Base-by-base conservation (phyloP, 2,888 invertebrate genomes). In the Arrhopalites spinosus region DNA sequence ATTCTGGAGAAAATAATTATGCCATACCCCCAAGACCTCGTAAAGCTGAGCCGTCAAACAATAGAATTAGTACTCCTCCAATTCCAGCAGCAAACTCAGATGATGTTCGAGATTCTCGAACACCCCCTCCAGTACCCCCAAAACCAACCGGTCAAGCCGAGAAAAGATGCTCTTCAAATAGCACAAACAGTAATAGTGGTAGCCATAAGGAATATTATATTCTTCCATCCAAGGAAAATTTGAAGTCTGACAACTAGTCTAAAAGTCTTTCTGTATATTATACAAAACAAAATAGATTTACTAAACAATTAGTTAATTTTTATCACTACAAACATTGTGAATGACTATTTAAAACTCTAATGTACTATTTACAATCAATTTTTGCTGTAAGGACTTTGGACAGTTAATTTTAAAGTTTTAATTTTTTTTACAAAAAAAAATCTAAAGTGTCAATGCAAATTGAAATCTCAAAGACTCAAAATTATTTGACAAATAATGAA, bases 161-260 rank as follows among this genome's bases (percentile, higher is more conserved):
- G 20, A 30, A 68, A 7, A 50, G 66, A 25, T 36, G 56, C 30
- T 67, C 56, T 11, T 45, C 43, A 29, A 67, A 53, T 53, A 53
- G 53, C 23, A 20, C 23, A 20, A 53, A 53, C 53, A 73, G 72
- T 15, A 76, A 76, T 13, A 64, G 43, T 43, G 73, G 59, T 72
- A 78, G 74, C 8, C 77, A 79, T 61, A 81, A 81, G 75, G 81
- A 81, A 64, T 81, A 75, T 66, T 81, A 78, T 72, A 75, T 77
- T 25, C 69, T 78, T 15, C 81, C 36, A 36, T 36, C 36, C 3
- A 36, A 36, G 11, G 36, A 36, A 36, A 36, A n/a, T n/a, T n/a
- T n/a, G n/a, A n/a, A 50, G 77, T 76, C 30, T 78, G 78, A 74
- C 45, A 47, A 69, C 29, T n/a, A 23, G 23, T 43, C 13, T 66